Evolutionary conservation across 2,888 invertebrate species (phyloP), one percentile per base, ranked within the genome.

Genomic region (Volucella inflata): DNA sequence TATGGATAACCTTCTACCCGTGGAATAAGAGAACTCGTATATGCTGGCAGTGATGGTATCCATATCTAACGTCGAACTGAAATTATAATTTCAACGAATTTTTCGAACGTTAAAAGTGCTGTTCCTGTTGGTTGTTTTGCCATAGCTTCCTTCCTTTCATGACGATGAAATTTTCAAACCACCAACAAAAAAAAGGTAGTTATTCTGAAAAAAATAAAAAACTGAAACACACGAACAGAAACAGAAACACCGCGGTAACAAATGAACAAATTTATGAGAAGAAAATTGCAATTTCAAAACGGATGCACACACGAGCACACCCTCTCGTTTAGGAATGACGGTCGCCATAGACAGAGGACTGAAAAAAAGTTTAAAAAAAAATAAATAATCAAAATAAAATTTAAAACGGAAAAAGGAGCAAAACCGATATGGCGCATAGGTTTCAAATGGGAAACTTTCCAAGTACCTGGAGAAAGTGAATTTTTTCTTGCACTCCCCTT

Each of bases 121-220:
- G 62, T 64, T 70, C 68, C 74, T 30, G 30, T 30, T 30, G 4
- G 65, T 78, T 72, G 72, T 82, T 84, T 87, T 80, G 71, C 87
- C 87, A 83, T 74, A 65, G 81, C 81, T 87, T 87, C 87, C 87
- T 87, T 83, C 87, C 87, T 75, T 59, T 71, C 51, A 46, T 46
- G 62, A 72, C 78, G 48, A 71, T 78, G 62, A 62, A 82, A 84
- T 80, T 87, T 80, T 76, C 62, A 60, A 70, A 60, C 44, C 16
- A 60, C 11, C 40, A 2, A 2, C 30, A n/a, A 53, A 4, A n/a
- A 40, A 30, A n/a, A n/a, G n/a, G n/a, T n/a, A n/a, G 21, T 2
- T 21, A 2, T 21, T 21, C 1, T 2, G 2, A 48, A 11, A 55
- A 12, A 8, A 42, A 65, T 59, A 40, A 46, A 74, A 60, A 21